Evolutionary conservation across 2,113 vertebrate genomes (phyloP), one percentile per base, ranked within the genome.

Genomic region (Sorex araneus): DNA sequence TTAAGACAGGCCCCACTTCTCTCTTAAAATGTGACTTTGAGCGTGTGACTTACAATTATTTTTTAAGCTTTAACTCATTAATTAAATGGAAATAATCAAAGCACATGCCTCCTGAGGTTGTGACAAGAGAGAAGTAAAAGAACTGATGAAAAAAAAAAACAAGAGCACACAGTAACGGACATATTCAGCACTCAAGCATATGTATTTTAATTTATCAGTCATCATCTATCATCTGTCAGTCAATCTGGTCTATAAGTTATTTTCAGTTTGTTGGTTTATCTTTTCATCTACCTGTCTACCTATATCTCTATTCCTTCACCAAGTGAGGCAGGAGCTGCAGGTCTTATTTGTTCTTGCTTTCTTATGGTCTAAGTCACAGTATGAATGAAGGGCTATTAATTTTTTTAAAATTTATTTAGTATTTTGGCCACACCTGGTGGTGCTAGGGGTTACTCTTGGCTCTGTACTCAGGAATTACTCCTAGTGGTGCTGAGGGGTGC

Each of bases 61-160:
- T 66, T 86, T 69, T 71, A 71, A 69, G 21, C n/a, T 32, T 83
- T 50, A 54, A 67, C 7, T 91, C 92, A 92, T 80, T 70, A 78
- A 63, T 70, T 64, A 63, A 45, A 32, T 36, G 23, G 13, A 18
- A 73, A 69, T 16, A 73, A 66, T 32, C 9, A 50, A 76, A 25
- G 13, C 36, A 4, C 1, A 10, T 4, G 4, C 19, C 19, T 84
- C 21, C 71, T 47, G 18, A 36, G 18, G 76, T 3, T 8, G 8
- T 40, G 47, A 71, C 4, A 18, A 76, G 23, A 32, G 78, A 9
- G 28, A 12, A 19, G 45, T 54, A 18, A 79, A 47, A 30, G 1
- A 43, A 60, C 23, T 6, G 6, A 36, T 30, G 12, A 3, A 27
- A 66, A 66, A 6, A 67, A 67, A 78, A 63, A 66, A 32, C 27